Conservation (phyloP, 2,113 vertebrate genomes). For the Pipa parva region DNA sequence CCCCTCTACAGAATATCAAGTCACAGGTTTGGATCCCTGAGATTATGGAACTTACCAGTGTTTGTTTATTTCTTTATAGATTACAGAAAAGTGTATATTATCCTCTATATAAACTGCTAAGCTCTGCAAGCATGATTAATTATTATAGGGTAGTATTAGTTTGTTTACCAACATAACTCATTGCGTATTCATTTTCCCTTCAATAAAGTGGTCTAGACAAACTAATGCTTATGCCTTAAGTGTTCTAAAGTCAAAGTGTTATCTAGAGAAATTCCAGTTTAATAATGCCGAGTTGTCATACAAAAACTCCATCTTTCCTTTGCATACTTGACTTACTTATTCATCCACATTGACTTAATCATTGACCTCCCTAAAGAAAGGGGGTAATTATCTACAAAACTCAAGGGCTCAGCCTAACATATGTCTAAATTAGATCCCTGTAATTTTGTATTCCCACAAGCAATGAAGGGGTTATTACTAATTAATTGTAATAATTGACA, state of each 20-base stretch:
- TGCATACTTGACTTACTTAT: slow-evolving; percentile 3
- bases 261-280: background rate
- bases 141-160: no score
- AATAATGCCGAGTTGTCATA: background rate
- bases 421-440: slow-evolving; percentile 30
- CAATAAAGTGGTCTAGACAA: background rate
- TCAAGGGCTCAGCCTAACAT: slow-evolving; percentile 24
- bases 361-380: slow-evolving; percentile 19
- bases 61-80: no score
- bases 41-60: no score
- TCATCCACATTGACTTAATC: slow-evolving; percentile 18
- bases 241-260: background rate
- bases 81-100: no score
- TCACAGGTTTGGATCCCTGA: no score
- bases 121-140: no score
- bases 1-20: no score
- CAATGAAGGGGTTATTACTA: slow-evolving; percentile 23
- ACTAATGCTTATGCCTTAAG: background rate
- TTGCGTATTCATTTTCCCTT: background rate
- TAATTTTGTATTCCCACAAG: slow-evolving; percentile 31
- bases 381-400: slow-evolving; percentile 26
- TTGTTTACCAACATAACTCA: no score
- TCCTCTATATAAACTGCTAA: no score
- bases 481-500: slow-evolving; percentile 37
- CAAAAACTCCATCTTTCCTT: background rate